Percentiles rank a stretch among this genome's conserved stretches.
phyloP scores from a whole-genome alignment of 2,888 invertebrate species.

The Kuschelorhynchus macadamiae region DNA sequence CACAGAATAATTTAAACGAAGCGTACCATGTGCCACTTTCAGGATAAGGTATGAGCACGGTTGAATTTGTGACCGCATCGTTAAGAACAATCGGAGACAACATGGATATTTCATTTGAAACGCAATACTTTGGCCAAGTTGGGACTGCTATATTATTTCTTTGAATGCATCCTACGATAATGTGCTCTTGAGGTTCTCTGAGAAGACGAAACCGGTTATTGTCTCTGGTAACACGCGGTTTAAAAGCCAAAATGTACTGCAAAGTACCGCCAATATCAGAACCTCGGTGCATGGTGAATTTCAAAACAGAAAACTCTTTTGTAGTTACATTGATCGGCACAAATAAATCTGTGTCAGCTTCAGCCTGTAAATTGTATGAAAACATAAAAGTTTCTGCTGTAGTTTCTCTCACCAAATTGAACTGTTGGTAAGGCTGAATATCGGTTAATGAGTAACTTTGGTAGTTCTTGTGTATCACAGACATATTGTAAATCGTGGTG shows the following conservation, averaged over 20 bases:
- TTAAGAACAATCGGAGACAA: conserved; percentile 77
- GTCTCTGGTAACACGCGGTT: conserved; percentile 71
- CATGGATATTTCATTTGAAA: conserved; percentile 66
- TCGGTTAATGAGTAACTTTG: conserved; percentile 51
- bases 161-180: conserved; percentile 75
- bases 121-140: conserved; percentile 75
- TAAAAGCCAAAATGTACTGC: conserved; percentile 79
- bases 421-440: conserved; percentile 61
- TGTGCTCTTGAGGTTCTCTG: conserved; percentile 65
- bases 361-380: conserved; percentile 77
- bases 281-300: conserved; percentile 79
- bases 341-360: conserved; percentile 75
- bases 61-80: conserved; percentile 76
- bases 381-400: conserved; percentile 83
- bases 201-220: conserved; percentile 38
- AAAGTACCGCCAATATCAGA: conserved; percentile 87
- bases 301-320: conserved; percentile 75
- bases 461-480: conserved; percentile 39
- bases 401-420: conserved; percentile 72
- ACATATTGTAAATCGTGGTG: conserved; percentile 36
- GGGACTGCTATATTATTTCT: conserved; percentile 74
- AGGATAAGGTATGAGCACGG: conserved; percentile 83
- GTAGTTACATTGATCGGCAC: conserved; percentile 79
- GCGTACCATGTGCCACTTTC: conserved; percentile 88
- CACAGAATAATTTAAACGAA: conserved; percentile 80